Conservation (phyloP, 1,140 invertebrate species). For the Sycobia sp. region DNA sequence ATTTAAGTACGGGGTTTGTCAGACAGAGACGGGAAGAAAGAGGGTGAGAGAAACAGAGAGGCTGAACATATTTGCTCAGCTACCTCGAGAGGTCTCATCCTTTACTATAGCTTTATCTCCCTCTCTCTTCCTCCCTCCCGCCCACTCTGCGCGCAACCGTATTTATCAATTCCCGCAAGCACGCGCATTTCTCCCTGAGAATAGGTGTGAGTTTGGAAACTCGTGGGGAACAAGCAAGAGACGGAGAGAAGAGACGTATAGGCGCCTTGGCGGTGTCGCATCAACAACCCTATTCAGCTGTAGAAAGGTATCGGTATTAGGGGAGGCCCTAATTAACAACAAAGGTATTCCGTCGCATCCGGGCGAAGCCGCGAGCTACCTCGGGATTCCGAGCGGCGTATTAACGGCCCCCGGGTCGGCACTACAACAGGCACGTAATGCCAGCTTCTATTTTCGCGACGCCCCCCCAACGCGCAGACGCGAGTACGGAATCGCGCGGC, state of each 20-base stretch:
- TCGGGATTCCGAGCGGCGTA: slow-evolving; percentile 18
- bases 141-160: too few species aligned
- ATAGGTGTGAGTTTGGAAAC: neutral
- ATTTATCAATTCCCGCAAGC: neutral
- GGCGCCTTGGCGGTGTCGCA: neutral
- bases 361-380: slow-evolving; percentile 1
- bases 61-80: neutral
- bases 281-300: slow-evolving; percentile 7
- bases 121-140: neutral
- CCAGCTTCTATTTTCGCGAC: neutral
- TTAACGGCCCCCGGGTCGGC: slow-evolving; percentile 2
- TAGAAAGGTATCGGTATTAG: slow-evolving; percentile 18
- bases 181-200: neutral
- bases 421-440: too few species aligned
- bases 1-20: too few species aligned
- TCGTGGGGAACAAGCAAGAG: neutral
- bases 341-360: slow-evolving; percentile 14
- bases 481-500: too few species aligned
- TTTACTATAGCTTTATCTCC: too few species aligned
- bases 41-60: neutral
- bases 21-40: neutral
- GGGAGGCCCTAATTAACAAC: slow-evolving; percentile 30
- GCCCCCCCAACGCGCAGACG: too few species aligned
- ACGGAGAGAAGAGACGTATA: neutral
- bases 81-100: neutral